phyloP scores from a whole-genome alignment of 2,888 invertebrate species.

The Leptinotarsa haldemani region DNA sequence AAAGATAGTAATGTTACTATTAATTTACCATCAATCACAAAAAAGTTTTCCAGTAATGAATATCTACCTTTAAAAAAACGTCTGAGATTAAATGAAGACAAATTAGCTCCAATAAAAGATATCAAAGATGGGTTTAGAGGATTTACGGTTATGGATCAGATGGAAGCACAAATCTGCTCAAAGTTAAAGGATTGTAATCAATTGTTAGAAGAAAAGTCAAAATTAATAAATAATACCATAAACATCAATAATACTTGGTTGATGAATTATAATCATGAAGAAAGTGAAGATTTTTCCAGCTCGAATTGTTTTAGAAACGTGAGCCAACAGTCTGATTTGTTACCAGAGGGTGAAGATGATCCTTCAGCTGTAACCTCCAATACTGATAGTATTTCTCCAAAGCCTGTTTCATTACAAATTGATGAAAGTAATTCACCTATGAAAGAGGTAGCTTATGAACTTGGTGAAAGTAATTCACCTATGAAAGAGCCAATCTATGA shows the following conservation, averaged over 20 bases:
- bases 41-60: constrained; percentile 33
- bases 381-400: constrained; percentile 1
- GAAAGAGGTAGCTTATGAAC: neutral
- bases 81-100: constrained; percentile 20
- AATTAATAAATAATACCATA: neutral
- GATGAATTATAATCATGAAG: neutral
- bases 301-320: neutral
- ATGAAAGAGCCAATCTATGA: neutral
- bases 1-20: constrained; percentile 23
- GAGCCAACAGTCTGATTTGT: neutral
- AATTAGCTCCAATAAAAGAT: constrained; percentile 1
- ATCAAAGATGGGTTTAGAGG: constrained; percentile 28
- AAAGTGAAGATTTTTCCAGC: neutral
- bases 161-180: neutral
- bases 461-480: neutral
- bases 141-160: constrained; percentile 13
- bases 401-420: constrained; percentile 22
- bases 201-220: constrained; percentile 22
- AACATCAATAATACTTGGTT: neutral
- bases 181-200: constrained; percentile 6
- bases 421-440: neutral
- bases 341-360: neutral
- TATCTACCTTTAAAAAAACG: constrained; percentile 33
- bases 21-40: constrained; percentile 32
- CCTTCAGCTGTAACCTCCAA: neutral